A percentile compares a stretch with the other conserved stretches of the same genome.
Conservation (phyloP, 2,888 invertebrate species). For the Scaptomyza tumidula region DNA sequence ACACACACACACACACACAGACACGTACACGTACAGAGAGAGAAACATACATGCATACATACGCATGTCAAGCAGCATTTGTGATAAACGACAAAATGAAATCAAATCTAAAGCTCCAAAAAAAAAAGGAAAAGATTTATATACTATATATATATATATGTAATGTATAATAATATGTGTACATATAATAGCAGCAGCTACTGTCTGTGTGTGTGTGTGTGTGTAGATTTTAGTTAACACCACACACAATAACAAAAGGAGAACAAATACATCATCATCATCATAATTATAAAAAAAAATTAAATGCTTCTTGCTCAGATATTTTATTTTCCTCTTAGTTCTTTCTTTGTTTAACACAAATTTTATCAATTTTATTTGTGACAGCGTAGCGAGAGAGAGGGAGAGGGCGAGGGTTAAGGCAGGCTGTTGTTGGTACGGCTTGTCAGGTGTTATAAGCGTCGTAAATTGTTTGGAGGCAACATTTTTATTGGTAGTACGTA, state of each 20-base stretch:
- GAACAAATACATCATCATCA: slow-evolving; percentile 70
- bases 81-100: slow-evolving; percentile 80
- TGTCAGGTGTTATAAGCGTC: slow-evolving; percentile 74
- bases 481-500: slow-evolving; percentile 39
- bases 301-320: slow-evolving; percentile 67
- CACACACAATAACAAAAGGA: slow-evolving; percentile 44
- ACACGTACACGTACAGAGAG: slow-evolving; percentile 20
- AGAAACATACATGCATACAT: slow-evolving; percentile 18
- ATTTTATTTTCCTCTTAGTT: slow-evolving; percentile 15
- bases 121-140: slow-evolving; percentile 57
- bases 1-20: slow-evolving; percentile 23
- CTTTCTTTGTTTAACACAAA: slow-evolving; percentile 30
- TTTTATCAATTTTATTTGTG: slow-evolving; percentile 78
- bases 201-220: slow-evolving; percentile 42
- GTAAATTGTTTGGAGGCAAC: slow-evolving; percentile 55
- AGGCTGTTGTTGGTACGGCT: slow-evolving; percentile 28
- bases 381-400: slow-evolving; percentile 6
- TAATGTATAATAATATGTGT: slow-evolving; percentile 42
- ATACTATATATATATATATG: slow-evolving; percentile 32
- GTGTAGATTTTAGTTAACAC: slow-evolving; percentile 52
- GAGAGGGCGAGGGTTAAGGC: not conserved
- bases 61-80: slow-evolving; percentile 66
- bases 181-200: slow-evolving; percentile 72
- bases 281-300: slow-evolving; percentile 71
- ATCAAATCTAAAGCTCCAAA: slow-evolving; percentile 78